Conservation (phyloP, 2,113 vertebrate genomes). For the Haplochromis burtoni region DNA sequence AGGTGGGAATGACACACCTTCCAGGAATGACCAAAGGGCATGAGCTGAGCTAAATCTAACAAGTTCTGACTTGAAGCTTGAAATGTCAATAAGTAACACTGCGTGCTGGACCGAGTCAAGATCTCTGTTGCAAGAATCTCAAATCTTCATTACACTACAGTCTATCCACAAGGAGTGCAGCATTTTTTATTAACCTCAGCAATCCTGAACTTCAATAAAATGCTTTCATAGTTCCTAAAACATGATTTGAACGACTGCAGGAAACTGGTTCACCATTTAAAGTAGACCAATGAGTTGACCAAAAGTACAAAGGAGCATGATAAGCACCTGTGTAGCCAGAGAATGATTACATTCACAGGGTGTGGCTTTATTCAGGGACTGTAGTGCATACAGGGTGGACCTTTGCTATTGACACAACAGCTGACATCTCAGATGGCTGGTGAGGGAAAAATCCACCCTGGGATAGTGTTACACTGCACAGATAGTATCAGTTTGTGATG, state of each 20-base stretch:
- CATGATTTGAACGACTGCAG: neutral
- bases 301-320: neutral
- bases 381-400: slow-evolving; percentile 48
- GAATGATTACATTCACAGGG: slow-evolving; percentile 42
- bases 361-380: slow-evolving; percentile 45
- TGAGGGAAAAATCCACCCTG: neutral
- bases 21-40: slow-evolving; percentile 11
- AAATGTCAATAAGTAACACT: neutral
- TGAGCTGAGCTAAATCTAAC: neutral
- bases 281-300: neutral
- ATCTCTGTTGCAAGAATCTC: neutral
- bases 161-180: neutral
- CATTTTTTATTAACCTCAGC: neutral
- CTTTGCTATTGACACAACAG: slow-evolving; percentile 64
- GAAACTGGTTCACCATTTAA: neutral
- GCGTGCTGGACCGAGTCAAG: neutral
- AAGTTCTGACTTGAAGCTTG: neutral
- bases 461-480: neutral
- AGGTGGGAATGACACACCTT: neutral
- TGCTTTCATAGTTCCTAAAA: neutral
- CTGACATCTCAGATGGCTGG: neutral
- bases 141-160: neutral
- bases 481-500: neutral
- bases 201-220: neutral
- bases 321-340: neutral